Base-by-base conservation (phyloP, 2,113 vertebrate species). In the Mobula hypostoma region DNA sequence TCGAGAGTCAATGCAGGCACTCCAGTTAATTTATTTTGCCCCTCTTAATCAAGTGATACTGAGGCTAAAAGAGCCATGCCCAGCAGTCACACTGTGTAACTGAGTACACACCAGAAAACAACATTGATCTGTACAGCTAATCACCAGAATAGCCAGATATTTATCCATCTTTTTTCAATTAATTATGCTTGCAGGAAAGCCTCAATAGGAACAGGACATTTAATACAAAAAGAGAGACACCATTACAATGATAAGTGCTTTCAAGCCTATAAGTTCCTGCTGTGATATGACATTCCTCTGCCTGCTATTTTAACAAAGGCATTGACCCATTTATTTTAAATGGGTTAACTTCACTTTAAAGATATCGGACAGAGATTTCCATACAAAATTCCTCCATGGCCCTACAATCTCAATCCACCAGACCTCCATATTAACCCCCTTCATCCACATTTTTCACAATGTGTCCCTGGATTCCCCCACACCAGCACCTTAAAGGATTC, bases 251-350 rank as follows among this genome's bases (percentile, higher is more conserved):
- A 3, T n/a, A 88, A 88, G 63, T 90, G 61, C 85, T 90, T 32
- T 66, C 58, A 90, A 90, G 27, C 83, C 58, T 63, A 56, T 21
- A 85, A 29, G 58, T 85, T 24, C 21, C 21, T 56, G 40, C 56
- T 83, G 80, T 56, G 40, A 82, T 82, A 85, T 85, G 56, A 85
- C 48, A 85, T 29, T 85, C 82, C 56, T 40, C 61, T 90, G 61
- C 85, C 29, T 66, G 61, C 61, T 90, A 90, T 90, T 90, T 66
- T 66, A 66, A 90, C 61, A 32, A 63, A 68, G 29, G 61, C 85
- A 90, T 32, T 90, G 85, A 90, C 85, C 85, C 61, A 90, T 90
- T 90, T 90, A 90, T 66, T 66, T 90, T 90, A 90, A 90, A 90
- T 90, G 85, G 85, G 85, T 90, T 90, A 90, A 90, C 85, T 66